Base-by-base conservation (phyloP, 2,797 vertebrate species). In the Gymnodraco acuticeps region DNA sequence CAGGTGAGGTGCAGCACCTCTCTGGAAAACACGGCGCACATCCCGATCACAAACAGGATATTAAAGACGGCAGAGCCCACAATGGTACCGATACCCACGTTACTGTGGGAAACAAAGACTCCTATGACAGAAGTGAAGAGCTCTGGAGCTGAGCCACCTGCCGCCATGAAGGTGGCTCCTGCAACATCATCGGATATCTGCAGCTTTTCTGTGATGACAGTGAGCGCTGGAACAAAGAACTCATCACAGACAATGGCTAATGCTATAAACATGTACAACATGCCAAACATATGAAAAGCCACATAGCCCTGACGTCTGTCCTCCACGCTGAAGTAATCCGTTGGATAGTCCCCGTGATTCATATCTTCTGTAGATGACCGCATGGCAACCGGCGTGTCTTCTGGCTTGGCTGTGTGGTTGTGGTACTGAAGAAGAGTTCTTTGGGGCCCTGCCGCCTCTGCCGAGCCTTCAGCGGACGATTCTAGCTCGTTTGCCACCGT, bases 181-280 rank as follows among this genome's bases (percentile, higher is more conserved):
- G 98, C 98, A 52, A 99, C 98, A 64, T 99, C 98, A 71, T 99
- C 98, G 12, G 97, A 99, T 91, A 99, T 99, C 77, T 87, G 77
- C 75, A 99, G 84, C 87, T 97, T 98, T 91, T 99, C 98, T 2
- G 95, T 99, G 93, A 99, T 99, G 90, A 98, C 96, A 14, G 97
- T 99, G 88, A 99, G 92, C 0, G 97, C 98, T 5, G 98, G 98
- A 83, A 99, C 98, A 65, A 99, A 99, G 92, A 99, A 99, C 81
- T 99, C 98, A 82, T 99, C 98, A 0, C 98, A 99, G 81, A 99
- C 97, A 4, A 99, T 96, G 79, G 98, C 98, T 92, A 99, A 95
- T 85, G 98, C 94, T 93, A 99, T 96, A 92, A 99, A 99, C 97
- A 99, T 99, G 89, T 99, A 99, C 80, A 99, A 87, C 98, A 99